phyloP scores from a whole-genome alignment of 1,140 invertebrate genomes.

The Trachelipus rathkii region DNA sequence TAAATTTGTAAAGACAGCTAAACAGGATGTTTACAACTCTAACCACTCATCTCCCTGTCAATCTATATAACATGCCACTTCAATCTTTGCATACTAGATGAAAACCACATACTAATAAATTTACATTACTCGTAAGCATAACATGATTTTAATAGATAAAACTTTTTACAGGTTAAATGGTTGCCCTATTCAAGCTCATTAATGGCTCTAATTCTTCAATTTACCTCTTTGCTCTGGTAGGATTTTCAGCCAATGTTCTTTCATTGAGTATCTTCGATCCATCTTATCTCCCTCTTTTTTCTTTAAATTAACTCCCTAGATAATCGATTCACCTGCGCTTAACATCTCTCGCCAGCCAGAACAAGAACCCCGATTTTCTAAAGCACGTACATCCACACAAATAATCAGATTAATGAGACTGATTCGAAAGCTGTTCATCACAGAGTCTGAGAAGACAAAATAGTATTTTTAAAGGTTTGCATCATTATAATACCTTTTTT shows the following conservation, averaged over 20 bases:
- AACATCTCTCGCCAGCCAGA: conserved; percentile 95
- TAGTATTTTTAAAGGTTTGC: no score
- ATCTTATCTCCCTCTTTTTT: conserved; percentile 73
- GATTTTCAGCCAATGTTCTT: conserved; percentile 87
- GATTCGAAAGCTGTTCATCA: conserved; percentile 96
- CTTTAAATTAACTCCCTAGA: conserved; percentile 90
- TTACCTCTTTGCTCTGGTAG: conserved; percentile 87
- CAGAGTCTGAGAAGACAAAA: conserved; percentile 66
- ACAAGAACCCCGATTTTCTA: conserved; percentile 93
- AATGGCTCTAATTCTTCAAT: no score
- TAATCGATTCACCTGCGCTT: conserved; percentile 96
- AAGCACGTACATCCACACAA: conserved; percentile 67
- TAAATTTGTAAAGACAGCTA: no score
- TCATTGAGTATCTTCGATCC: conserved; percentile 80
- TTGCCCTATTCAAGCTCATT: not conserved
- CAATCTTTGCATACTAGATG: no score
- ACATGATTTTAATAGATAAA: conserved; percentile 2
- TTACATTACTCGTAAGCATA: not conserved
- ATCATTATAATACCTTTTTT: no score
- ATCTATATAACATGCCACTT: no score
- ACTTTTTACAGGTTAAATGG: not conserved
- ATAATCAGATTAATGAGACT: conserved; percentile 99
- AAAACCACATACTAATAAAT: no score
- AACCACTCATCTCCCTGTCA: no score
- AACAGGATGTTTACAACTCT: no score